Evolutionary conservation across 2,888 invertebrate genomes (phyloP), one percentile per base, ranked within the genome.

Genomic region (Volucella zonaria): DNA sequence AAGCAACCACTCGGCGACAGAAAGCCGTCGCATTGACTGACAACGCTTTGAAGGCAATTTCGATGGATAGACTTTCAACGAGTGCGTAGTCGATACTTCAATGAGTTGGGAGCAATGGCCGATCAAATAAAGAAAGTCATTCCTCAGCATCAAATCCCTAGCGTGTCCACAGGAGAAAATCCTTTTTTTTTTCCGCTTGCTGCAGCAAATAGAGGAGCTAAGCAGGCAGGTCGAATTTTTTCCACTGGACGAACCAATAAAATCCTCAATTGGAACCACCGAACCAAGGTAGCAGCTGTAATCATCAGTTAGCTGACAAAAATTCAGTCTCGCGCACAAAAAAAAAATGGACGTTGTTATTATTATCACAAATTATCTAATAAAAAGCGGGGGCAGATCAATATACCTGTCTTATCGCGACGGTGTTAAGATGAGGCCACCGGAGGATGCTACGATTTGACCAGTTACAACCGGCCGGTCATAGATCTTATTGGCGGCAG

Each of bases 31-130:
- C 62, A 74, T 64, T 62, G 38, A 71, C 51, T 1, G 52, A 74
- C 40, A 64, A 74, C 12, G 62, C 47, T 11, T 47, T 64, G 18
- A 64, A 73, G 15, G 61, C 61, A 61, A 73, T 61, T 43, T 54
- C 54, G 67, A 1, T 67, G 1, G 56, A 56, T 9, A 56, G 51
- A 52, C 51, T 61, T 8, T 59, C 38, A 31, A 23, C 42, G 1
- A 18, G 42, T 4, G 9, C 68, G 1, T 23, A 68, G 40, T 40
- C 56, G 15, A 67, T 67, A 18, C 67, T 67, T 10, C 4, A 18
- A 54, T 14, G 23, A 58, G 4, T 15, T 70, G n/a, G 47, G 68
- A 18, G 47, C 38, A 14, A 47, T 47, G 0, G 58, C 58, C 14
- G 58, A 68, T 31, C n/a, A 45, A 45, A 68, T 68, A 12, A 49